These are phyloP conservation scores for Denticeps clupeoides DNA, from an alignment of 2,797 vertebrate genomes.

Conservation along the genomic window DNA sequence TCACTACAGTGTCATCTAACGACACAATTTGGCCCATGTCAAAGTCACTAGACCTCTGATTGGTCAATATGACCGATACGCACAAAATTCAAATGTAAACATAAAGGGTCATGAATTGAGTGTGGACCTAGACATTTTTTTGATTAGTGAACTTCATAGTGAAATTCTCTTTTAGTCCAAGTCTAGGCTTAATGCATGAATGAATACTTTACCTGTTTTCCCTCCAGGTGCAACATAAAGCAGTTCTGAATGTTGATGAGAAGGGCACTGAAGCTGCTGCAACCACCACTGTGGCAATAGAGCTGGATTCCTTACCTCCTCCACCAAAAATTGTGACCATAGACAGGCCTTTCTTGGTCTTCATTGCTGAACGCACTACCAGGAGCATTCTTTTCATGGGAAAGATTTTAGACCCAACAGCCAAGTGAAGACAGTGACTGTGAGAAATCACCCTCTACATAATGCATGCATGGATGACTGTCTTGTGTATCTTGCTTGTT, in stretches of 20 bases:
- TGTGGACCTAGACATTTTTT: too few relatives aligned
- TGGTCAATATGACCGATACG: too few relatives aligned
- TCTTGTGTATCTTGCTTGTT: too few relatives aligned
- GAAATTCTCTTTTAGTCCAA: background rate
- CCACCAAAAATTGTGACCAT: conserved; percentile 43
- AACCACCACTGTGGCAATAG: conserved; percentile 42
- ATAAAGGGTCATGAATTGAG: too few relatives aligned
- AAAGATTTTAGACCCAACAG: conserved; percentile 15
- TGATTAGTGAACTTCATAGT: too few relatives aligned
- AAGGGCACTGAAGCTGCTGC: conserved; percentile 37
- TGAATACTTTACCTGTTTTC: background rate
- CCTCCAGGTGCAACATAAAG: conserved; percentile 69
- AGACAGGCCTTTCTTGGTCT: conserved; percentile 50
- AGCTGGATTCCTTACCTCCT: conserved; percentile 34
- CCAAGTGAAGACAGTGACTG: background rate
- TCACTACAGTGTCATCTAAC: too few relatives aligned
- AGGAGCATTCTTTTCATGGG: conserved; percentile 29
- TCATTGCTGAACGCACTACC: conserved; percentile 52
- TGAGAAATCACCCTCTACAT: background rate
- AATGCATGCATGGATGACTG: too few relatives aligned
- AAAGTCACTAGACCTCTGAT: too few relatives aligned
- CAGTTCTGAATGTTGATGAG: conserved; percentile 75
- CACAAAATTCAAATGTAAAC: too few relatives aligned
- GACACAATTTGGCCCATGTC: too few relatives aligned
- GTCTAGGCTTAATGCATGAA: background rate